A percentile compares a stretch with the other conserved stretches of the same genome.
These are phyloP conservation scores for Gymnosoma rotundatum DNA, from an alignment of 2,888 invertebrate species.

Conservation along the genomic window DNA sequence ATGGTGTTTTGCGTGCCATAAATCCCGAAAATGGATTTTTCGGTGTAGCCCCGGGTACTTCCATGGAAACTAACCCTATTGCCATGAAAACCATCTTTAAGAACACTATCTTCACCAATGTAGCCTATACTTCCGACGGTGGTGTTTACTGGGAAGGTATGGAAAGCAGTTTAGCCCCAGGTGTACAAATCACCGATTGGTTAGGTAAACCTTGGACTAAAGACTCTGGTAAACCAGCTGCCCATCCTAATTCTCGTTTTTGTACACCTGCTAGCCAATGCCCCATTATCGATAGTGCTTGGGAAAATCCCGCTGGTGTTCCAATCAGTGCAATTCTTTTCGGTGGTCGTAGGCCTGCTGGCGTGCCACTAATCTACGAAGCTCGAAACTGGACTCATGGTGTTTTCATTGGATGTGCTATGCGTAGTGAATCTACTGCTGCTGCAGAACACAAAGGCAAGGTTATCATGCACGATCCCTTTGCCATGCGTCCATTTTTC, in stretches of 20 bases:
- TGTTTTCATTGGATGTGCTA: constrained; percentile 96
- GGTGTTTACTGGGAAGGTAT: constrained; percentile 99
- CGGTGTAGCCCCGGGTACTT: constrained; percentile 98
- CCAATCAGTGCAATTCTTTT: constrained; percentile 98
- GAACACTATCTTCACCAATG: constrained; percentile 98
- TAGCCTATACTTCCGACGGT: constrained; percentile 96
- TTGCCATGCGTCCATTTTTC: constrained; percentile 99
- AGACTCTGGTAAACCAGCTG: constrained; percentile 90
- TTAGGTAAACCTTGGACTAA: constrained; percentile 89
- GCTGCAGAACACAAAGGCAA: constrained; percentile 97
- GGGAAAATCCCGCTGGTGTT: constrained; percentile 97
- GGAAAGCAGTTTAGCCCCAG: constrained; percentile 87
- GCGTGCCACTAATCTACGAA: constrained; percentile 97
- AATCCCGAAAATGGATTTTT: constrained; percentile 99
- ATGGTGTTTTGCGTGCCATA: constrained; percentile 95
- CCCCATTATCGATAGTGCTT: constrained; percentile 95
- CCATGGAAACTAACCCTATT: constrained; percentile 95
- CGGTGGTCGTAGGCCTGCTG: constrained; percentile 96
- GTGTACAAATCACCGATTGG: constrained; percentile 90
- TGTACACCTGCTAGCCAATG: constrained; percentile 97
- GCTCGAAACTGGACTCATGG: constrained; percentile 97
- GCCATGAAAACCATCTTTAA: constrained; percentile 96
- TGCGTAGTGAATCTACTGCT: constrained; percentile 98
- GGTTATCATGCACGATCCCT: constrained; percentile 98
- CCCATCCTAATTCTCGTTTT: constrained; percentile 99